These are phyloP conservation scores for Trichoplusia ni DNA, from an alignment of 1,140 invertebrate genomes.

Conservation along the genomic window DNA sequence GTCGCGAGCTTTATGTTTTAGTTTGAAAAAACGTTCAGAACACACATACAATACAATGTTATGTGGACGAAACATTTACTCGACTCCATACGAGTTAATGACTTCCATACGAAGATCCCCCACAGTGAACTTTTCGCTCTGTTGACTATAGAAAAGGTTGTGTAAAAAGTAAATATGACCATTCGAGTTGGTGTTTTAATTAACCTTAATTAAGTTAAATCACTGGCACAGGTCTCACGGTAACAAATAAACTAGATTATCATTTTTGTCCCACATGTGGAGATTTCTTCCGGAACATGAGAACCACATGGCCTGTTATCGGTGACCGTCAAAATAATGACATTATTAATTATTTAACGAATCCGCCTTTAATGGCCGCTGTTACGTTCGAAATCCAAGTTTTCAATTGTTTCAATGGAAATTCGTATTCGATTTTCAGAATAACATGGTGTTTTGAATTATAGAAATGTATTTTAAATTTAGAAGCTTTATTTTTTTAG, in stretches of 20 bases:
- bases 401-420: too few relatives aligned
- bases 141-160: conserved; percentile 26
- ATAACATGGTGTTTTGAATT: too few relatives aligned
- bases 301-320: conserved; percentile 17
- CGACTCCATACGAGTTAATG: conserved; percentile 15
- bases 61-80: conserved; percentile 9
- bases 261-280: conserved; percentile 16
- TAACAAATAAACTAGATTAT: conserved; percentile 32
- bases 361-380: neutral
- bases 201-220: conserved; percentile 68
- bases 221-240: conserved; percentile 54
- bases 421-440: too few relatives aligned
- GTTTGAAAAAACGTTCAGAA: conserved; percentile 4
- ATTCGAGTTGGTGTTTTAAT: conserved; percentile 61
- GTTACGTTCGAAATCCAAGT: too few relatives aligned
- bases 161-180: conserved; percentile 52
- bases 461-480: too few relatives aligned
- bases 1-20: conserved; percentile 24
- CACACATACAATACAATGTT: too few relatives aligned
- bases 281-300: conserved; percentile 23
- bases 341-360: neutral
- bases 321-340: conserved; percentile 18
- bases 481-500: too few relatives aligned
- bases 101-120: neutral
- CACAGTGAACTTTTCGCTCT: conserved; percentile 25